A percentile compares a stretch with the other conserved stretches of the same genome.
Evolutionary conservation across 2,797 vertebrate genomes (phyloP).

Genomic region (Rallus crepitans): DNA sequence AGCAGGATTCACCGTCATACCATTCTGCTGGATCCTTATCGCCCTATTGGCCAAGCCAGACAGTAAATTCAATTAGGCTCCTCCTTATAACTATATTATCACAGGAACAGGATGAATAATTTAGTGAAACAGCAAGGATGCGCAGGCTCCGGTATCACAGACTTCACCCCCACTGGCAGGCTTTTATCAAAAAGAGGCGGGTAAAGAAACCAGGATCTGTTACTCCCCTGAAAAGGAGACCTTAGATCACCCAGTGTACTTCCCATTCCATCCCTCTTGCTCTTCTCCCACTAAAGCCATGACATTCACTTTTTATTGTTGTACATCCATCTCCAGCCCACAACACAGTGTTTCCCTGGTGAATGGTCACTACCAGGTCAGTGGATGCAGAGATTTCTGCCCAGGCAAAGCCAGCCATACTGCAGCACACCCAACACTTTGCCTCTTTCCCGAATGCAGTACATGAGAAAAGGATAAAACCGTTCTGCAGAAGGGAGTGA

Average conservation of each 20-base stretch:
- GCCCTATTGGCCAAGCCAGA: constrained; percentile 69
- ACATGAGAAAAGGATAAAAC: neutral
- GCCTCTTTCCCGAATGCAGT: neutral
- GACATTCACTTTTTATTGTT: neutral
- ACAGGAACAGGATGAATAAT: constrained; percentile 77
- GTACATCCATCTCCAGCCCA: neutral
- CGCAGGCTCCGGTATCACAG: constrained; percentile 56
- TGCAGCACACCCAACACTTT: neutral
- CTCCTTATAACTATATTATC: constrained; percentile 75
- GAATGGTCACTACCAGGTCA: neutral
- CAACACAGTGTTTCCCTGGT: neutral
- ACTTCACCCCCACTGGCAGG: neutral
- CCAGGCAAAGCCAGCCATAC: fast-evolving
- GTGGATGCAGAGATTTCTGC: neutral
- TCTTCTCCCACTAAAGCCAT: neutral
- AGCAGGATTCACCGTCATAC: constrained; percentile 70
- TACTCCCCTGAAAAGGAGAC: neutral
- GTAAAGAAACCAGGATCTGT: neutral
- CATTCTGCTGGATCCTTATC: constrained; percentile 62
- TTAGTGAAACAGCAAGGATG: constrained; percentile 69
- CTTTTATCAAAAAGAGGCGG: neutral
- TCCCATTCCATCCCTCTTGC: neutral
- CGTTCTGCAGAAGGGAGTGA: neutral
- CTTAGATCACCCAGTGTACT: neutral
- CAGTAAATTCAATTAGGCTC: constrained; percentile 74